Base-by-base conservation (phyloP, 1,140 invertebrate genomes). In the Atta colombica region DNA sequence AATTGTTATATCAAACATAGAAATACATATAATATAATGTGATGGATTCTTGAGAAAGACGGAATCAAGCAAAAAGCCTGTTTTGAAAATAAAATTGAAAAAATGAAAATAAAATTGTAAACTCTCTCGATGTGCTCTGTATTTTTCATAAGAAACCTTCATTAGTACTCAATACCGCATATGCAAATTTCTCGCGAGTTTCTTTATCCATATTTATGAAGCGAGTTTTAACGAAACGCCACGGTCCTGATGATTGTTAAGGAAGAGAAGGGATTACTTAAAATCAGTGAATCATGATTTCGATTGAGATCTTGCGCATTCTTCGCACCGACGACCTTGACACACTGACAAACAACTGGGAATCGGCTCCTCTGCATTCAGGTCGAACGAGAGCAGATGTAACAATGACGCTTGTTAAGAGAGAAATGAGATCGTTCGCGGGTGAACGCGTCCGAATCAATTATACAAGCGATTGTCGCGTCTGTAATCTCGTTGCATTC, bases 371-470 rank as follows among this genome's bases (percentile, higher is more conserved):
- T 85, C 25, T 77, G 82, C 72, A 88, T 86, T 66, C 89, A 71
- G 90, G 89, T 90, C 90, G 78, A 77, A 71, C 86, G 74, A 35
- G 66, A 45, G 10, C 35, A 51, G 77, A 55, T 63, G 72, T 71
- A 77, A 90, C 89, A 91, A 91, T 90, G 78, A 91, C 66, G 77
- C 82, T 91, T 75, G 90, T 91, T 90, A 91, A 91, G 89, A 86
- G 89, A 51, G 65, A 86, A 90, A 77, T 84, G 88, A 55, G 84
- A 90, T 90, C 81, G 71, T 63, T 55, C 58, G n/a, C 69, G 63
- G 78, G 80, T 66, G 58, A 25, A 45, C 28, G 58, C 35, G 31
- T 88, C 55, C 78, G 61, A 65, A 88, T 61, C 89, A 69, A 90
- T 90, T 90, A 84, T 77, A 69, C 39, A 63, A 69, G 25, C 63